Evolutionary conservation across 1,140 invertebrate species (phyloP), one percentile per base, ranked within the genome.

Genomic region (Hestina assimilis): DNA sequence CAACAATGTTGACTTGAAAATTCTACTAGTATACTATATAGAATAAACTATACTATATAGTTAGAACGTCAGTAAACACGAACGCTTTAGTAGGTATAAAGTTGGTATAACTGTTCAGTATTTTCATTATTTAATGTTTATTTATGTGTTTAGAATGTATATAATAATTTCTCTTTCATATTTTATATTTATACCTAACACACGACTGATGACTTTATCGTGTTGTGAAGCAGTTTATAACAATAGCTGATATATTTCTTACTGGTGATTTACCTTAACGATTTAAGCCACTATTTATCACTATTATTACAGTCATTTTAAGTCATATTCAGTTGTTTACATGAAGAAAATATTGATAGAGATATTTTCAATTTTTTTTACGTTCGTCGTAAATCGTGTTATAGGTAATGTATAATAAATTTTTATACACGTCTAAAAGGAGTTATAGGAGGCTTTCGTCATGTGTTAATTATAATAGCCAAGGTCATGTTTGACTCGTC

Each of bases 401-500:
- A n/a, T n/a, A n/a, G n/a, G n/a, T n/a, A n/a, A n/a, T n/a, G n/a
- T 4, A 5, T 26, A 26, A 26, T 26, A 26, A 26, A 26, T 26
- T 4, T 26, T 1, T 33, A 3, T 1, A n/a, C 11, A 9, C 14
- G 0, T 9, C 14, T 35, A 35, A 14, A 15, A 35, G 8, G 6
- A 8, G 14, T 40, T 50, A 0, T 5, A n/a, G n/a, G n/a, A 17
- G 47, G 33, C 12, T 50, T 40, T 50, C 31, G 33, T 19, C 21
- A 42, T 11, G 24, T 9, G n/a, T 23, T 43, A 15, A 43, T 43
- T 43, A 29, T 38, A 43, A 29, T 35, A 52, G 48, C 12, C 41
- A 52, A 59, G 48, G 56, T 59, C 47, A 46, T 15, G 6, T 52
- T 3, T 4, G 31, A 52, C 41, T 57, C 12, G 47, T 45, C n/a